Conservation (phyloP, 2,797 vertebrate genomes). For the Thunnus albacares region DNA sequence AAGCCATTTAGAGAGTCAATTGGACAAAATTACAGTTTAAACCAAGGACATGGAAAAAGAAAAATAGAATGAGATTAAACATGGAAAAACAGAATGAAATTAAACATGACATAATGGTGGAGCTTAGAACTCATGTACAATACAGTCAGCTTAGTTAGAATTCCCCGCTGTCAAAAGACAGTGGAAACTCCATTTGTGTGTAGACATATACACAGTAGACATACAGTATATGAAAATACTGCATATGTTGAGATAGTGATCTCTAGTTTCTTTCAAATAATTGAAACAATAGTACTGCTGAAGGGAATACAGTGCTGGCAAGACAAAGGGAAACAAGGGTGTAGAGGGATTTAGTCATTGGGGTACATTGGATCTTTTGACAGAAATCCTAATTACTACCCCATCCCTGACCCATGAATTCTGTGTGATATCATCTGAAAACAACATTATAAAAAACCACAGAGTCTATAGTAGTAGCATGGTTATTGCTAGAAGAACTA, state of each 20-base stretch:
- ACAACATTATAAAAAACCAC: constrained; percentile 28
- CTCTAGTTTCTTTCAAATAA: constrained; percentile 8
- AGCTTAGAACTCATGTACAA: constrained; percentile 59
- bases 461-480: constrained; percentile 10
- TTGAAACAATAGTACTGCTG: not conserved
- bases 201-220: not conserved
- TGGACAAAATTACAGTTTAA: constrained; percentile 74
- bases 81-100: constrained; percentile 69
- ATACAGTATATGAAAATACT: not conserved
- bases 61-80: constrained; percentile 74
- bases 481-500: constrained; percentile 38
- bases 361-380: constrained; percentile 20
- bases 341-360: constrained; percentile 12
- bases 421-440: constrained; percentile 36
- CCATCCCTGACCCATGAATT: constrained; percentile 25
- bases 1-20: constrained; percentile 76
- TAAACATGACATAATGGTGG: constrained; percentile 66
- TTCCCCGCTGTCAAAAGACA: constrained; percentile 53
- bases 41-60: constrained; percentile 64
- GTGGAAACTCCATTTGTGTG: constrained; percentile 17
- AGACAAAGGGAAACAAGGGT: constrained; percentile 17
- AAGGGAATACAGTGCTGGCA: not conserved
- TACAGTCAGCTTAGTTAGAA: constrained; percentile 54
- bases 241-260: not conserved
- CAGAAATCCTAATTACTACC: constrained; percentile 37